Evolutionary conservation across 2,888 invertebrate genomes (phyloP).

Genomic region (Meiosimyza decipiens): DNA sequence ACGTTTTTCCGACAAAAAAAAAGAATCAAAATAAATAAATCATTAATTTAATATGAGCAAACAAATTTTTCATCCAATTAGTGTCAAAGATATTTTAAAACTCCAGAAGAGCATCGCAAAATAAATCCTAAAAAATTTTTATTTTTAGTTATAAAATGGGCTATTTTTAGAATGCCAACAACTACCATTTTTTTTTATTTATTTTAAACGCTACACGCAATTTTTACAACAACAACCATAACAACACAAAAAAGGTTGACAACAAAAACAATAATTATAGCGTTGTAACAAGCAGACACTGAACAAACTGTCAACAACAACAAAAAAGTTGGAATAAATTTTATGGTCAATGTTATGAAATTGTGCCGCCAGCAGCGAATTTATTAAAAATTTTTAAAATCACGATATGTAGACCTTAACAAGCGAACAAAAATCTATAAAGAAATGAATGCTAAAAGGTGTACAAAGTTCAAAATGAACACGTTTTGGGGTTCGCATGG

Average conservation of each 20-base stretch:
- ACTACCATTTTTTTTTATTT: neutral
- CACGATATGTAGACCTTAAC: slow-evolving; percentile 1
- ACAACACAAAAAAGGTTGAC: neutral
- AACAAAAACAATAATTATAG: slow-evolving; percentile 1
- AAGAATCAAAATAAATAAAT: too few species aligned
- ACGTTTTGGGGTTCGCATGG: slow-evolving; percentile 2
- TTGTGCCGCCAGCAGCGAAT: slow-evolving; percentile 54
- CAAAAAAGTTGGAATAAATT: slow-evolving; percentile 27
- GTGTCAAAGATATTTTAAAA: neutral
- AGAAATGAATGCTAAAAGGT: neutral
- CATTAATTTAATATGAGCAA: too few species aligned
- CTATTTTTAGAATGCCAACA: slow-evolving; percentile 11
- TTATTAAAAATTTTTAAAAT: slow-evolving; percentile 46
- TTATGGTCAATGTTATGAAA: slow-evolving; percentile 52
- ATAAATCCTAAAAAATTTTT: neutral
- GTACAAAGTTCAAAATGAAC: slow-evolving; percentile 24
- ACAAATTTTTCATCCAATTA: too few species aligned
- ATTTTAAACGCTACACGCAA: neutral
- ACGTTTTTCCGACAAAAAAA: too few species aligned
- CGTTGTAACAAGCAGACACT: slow-evolving; percentile 18
- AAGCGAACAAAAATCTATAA: neutral
- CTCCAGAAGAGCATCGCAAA: neutral
- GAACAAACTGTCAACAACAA: slow-evolving; percentile 21
- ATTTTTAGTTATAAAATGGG: neutral
- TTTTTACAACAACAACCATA: neutral